phyloP scores from a whole-genome alignment of 2,113 vertebrate species.

The Sebastes fasciatus region DNA sequence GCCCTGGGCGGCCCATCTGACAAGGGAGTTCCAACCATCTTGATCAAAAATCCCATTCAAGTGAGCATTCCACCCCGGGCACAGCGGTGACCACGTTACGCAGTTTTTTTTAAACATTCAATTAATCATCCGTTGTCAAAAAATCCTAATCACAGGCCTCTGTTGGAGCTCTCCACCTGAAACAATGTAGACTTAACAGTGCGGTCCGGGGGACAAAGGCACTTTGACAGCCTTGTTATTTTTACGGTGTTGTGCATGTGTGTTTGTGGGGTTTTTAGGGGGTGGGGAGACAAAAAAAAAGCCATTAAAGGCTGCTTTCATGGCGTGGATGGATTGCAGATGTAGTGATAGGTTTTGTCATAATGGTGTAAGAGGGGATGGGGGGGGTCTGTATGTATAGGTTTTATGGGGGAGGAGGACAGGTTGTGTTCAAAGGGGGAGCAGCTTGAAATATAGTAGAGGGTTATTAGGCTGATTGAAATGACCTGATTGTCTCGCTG shows the following conservation, averaged over 20 bases:
- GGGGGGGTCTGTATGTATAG: constrained; percentile 41
- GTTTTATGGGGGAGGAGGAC: constrained; percentile 67
- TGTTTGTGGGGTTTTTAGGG: constrained; percentile 40
- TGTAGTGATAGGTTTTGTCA: constrained; percentile 61
- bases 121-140: constrained; percentile 67
- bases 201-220: constrained; percentile 36
- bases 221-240: constrained; percentile 64
- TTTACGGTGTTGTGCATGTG: constrained; percentile 38
- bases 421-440: constrained; percentile 65
- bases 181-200: constrained; percentile 57
- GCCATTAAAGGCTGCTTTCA: constrained; percentile 61
- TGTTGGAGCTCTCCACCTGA: constrained; percentile 55
- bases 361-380: constrained; percentile 49
- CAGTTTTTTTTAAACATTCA: constrained; percentile 50
- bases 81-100: constrained; percentile 14
- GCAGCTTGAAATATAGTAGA: constrained; percentile 74
- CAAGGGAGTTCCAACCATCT: constrained; percentile 30
- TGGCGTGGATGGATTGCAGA: constrained; percentile 61
- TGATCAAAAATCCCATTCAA: constrained; percentile 48
- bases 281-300: constrained; percentile 27
- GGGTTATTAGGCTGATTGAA: constrained; percentile 79
- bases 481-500: constrained; percentile 66
- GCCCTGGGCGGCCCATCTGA: constrained; percentile 56
- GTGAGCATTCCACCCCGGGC: constrained; percentile 24
- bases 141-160: constrained; percentile 51